These are phyloP conservation scores for Malacosoma neustria DNA, from an alignment of 2,888 invertebrate species.

Conservation along the genomic window DNA sequence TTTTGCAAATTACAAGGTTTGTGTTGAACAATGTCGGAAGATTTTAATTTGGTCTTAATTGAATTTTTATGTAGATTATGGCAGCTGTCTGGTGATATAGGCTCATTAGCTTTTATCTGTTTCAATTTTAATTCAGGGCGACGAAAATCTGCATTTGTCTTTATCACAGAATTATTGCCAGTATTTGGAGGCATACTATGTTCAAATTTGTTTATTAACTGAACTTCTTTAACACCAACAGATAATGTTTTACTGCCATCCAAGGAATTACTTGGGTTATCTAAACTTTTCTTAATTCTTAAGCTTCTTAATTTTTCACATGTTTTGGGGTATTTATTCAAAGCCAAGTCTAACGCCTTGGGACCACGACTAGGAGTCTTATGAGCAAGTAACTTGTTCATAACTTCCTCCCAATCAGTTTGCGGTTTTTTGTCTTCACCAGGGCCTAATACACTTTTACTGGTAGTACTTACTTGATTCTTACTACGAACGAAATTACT, in stretches of 20 bases:
- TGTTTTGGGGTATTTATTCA: conserved; percentile 29
- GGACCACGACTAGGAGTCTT: conserved; percentile 54
- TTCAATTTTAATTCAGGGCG: too few relatives aligned
- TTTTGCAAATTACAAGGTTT: not conserved
- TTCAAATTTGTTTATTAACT: not conserved
- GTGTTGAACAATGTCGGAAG: not conserved
- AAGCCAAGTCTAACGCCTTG: conserved; percentile 42
- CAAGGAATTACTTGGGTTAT: not conserved
- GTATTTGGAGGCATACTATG: not conserved
- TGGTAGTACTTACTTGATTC: not conserved
- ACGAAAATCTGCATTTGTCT: not conserved
- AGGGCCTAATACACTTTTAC: not conserved
- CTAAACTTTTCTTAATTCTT: conserved; percentile 19
- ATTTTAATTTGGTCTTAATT: not conserved
- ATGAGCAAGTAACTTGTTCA: conserved; percentile 46
- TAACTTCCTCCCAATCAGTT: conserved; percentile 49
- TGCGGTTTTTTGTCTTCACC: conserved; percentile 7
- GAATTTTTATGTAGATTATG: not conserved
- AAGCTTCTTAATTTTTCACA: conserved; percentile 5
- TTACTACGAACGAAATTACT: not conserved
- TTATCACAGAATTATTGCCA: not conserved
- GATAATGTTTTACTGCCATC: conserved; percentile 3
- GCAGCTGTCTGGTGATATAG: not conserved
- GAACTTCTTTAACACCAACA: not conserved
- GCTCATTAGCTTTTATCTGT: not conserved